Conservation (phyloP, 2,797 vertebrate species). For the Aplochiton taeniatus region DNA sequence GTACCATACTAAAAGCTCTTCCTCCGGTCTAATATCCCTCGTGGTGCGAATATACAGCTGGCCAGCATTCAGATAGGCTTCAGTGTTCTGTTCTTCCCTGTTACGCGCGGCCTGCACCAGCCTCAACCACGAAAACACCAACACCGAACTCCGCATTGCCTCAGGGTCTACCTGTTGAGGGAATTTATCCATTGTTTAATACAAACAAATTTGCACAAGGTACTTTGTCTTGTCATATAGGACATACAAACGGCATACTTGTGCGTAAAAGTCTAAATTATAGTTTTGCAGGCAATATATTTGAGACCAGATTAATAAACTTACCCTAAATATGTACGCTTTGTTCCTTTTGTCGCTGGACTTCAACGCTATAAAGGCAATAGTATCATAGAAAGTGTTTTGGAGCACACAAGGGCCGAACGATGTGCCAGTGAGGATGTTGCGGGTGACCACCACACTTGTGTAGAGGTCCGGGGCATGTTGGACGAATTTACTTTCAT, state of each 20-base stretch:
- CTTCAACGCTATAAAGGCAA: slow-evolving; percentile 89
- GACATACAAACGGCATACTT: no score
- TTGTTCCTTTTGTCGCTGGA: slow-evolving; percentile 80
- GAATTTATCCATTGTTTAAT: slow-evolving; percentile 1
- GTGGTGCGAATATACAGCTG: slow-evolving; percentile 82
- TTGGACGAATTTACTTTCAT: slow-evolving; percentile 79
- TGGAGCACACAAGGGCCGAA: slow-evolving; percentile 86
- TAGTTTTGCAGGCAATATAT: no score
- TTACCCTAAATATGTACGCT: slow-evolving; percentile 84
- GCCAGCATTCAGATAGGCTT: slow-evolving; percentile 82
- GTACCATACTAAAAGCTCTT: slow-evolving; percentile 90
- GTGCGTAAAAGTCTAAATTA: no score
- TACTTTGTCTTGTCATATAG: no score
- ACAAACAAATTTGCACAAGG: not conserved
- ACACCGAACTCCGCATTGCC: slow-evolving; percentile 77
- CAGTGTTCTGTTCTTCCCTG: slow-evolving; percentile 82
- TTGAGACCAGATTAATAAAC: slow-evolving; percentile 21
- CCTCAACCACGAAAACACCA: slow-evolving; percentile 82
- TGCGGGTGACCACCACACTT: slow-evolving; percentile 84
- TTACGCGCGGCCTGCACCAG: slow-evolving; percentile 82
- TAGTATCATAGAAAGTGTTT: slow-evolving; percentile 84
- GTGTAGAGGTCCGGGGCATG: slow-evolving; percentile 80
- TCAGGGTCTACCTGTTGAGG: slow-evolving; percentile 83
- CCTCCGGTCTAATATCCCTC: slow-evolving; percentile 78
- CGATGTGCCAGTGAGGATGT: slow-evolving; percentile 80